phyloP scores from a whole-genome alignment of 1,140 invertebrate genomes.

The Agrypnia vestita region DNA sequence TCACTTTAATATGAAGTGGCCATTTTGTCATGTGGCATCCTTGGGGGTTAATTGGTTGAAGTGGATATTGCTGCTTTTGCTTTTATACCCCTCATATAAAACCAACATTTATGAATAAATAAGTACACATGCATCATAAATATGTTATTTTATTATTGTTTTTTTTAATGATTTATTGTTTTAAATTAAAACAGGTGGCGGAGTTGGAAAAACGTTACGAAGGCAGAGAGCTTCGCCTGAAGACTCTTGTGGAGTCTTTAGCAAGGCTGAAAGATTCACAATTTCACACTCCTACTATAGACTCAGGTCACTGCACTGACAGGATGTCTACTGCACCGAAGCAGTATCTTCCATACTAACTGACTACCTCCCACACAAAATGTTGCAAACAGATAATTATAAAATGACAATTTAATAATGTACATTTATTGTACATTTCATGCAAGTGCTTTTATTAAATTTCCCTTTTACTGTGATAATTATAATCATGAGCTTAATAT shows the following conservation, averaged over 20 bases:
- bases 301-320: slow-evolving; percentile 29
- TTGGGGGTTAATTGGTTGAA: no score
- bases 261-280: slow-evolving; percentile 52
- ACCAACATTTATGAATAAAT: no score
- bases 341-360: slow-evolving; percentile 41
- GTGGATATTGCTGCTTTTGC: no score
- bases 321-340: slow-evolving; percentile 2
- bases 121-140: no score
- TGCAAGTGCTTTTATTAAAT: neutral
- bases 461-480: neutral
- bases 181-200: slow-evolving; percentile 61
- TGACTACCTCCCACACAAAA: neutral
- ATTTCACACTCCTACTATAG: slow-evolving; percentile 1
- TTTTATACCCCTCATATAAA: no score
- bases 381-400: no score
- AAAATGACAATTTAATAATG: no score
- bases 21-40: no score
- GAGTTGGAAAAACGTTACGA: slow-evolving; percentile 67
- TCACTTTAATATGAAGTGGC: no score
- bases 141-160: no score
- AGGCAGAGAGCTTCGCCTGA: slow-evolving; percentile 66
- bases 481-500: neutral
- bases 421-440: no score
- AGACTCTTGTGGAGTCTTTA: slow-evolving; percentile 63
- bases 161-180: neutral